Conservation (phyloP, 2,888 invertebrate genomes). For the Nebria salina region DNA sequence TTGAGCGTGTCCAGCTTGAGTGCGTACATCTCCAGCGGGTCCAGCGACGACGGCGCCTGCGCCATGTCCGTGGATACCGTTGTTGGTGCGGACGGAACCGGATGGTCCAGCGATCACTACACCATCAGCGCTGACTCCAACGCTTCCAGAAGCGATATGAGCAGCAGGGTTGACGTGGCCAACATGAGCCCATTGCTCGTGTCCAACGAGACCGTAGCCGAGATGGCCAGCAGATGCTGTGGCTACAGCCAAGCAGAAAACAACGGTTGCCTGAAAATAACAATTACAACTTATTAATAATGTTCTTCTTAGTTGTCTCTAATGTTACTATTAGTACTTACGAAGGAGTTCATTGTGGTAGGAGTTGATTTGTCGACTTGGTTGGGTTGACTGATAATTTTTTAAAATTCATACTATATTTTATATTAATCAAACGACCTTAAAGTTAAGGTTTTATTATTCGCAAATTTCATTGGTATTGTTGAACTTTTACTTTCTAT, state of each 20-base stretch:
- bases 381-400: no score
- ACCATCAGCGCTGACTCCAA: conserved; percentile 39
- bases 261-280: neutral
- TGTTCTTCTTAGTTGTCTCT: neutral
- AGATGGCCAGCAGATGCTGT: conserved; percentile 13
- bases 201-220: neutral
- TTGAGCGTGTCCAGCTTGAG: conserved; percentile 28
- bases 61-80: conserved; percentile 32
- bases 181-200: conserved; percentile 7
- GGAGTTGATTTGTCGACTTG: no score
- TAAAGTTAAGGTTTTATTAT: no score
- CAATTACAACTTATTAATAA: neutral
- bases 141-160: conserved; percentile 26
- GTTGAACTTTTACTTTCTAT: no score
- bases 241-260: conserved; percentile 16
- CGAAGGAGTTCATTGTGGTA: neutral
- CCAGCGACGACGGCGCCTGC: conserved; percentile 26
- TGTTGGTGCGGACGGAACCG: conserved; percentile 42
- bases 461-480: no score
- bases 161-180: neutral
- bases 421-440: no score
- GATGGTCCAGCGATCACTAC: conserved; percentile 49
- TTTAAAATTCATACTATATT: no score
- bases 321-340: neutral
- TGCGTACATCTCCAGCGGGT: conserved; percentile 35